A percentile compares a stretch with the other conserved stretches of the same genome.
Conservation (phyloP, 2,888 invertebrate genomes). For the Drosophila ezoana region DNA sequence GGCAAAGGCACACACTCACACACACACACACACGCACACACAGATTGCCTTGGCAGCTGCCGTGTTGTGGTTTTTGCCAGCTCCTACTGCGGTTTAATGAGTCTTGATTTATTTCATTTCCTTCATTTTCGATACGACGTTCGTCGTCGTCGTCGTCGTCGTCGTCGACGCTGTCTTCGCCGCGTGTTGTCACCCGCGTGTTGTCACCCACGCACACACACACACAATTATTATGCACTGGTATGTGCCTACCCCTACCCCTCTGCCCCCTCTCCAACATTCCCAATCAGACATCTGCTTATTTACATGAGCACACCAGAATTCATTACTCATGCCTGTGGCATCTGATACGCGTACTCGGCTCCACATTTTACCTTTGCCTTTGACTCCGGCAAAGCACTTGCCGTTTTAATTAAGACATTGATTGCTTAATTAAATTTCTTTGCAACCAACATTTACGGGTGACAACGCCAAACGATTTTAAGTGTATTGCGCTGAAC, state of each 20-base stretch:
- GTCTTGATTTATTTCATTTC: constrained; percentile 80
- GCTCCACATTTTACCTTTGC: constrained; percentile 5
- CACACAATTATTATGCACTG: constrained; percentile 13
- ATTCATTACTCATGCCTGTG: constrained; percentile 58
- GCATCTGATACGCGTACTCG: constrained; percentile 29
- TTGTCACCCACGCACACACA: constrained; percentile 30
- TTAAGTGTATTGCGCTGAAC: background rate
- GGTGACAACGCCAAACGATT: constrained; percentile 47
- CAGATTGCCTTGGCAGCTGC: constrained; percentile 47
- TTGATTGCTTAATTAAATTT: constrained; percentile 70
- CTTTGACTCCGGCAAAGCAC: constrained; percentile 24
- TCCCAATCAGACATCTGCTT: constrained; percentile 41
- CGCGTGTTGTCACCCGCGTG: constrained; percentile 34
- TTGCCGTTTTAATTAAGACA: constrained; percentile 68
- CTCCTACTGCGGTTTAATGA: constrained; percentile 74
- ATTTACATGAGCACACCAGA: constrained; percentile 66
- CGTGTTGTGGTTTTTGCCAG: constrained; percentile 49
- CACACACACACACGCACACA: constrained; percentile 7
- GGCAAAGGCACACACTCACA: constrained; percentile 1
- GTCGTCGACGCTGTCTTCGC: constrained; percentile 27
- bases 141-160: background rate
- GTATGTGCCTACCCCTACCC: constrained; percentile 7
- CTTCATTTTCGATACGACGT: constrained; percentile 64
- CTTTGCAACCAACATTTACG: constrained; percentile 42
- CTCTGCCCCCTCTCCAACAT: background rate